Evolutionary conservation across 1,140 invertebrate genomes (phyloP).

Genomic region (Drosophila ironensis): DNA sequence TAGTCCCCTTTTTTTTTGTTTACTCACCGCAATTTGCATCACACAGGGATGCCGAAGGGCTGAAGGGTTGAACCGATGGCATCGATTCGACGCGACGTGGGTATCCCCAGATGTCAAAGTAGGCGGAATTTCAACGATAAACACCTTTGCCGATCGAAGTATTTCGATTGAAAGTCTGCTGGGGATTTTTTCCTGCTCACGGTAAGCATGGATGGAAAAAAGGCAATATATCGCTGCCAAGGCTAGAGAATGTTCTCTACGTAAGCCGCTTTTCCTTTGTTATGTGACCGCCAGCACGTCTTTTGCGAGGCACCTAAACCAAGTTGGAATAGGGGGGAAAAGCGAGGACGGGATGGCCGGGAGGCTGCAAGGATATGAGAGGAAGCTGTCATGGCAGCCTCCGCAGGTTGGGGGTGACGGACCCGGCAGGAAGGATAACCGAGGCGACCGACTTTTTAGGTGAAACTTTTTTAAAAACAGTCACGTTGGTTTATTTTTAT

Average conservation of each 20-base stretch:
- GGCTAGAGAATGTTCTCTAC: constrained; percentile 34
- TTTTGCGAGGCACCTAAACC: constrained; percentile 22
- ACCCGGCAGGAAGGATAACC: constrained; percentile 23
- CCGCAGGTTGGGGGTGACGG: constrained; percentile 5
- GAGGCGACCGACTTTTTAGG: constrained; percentile 20
- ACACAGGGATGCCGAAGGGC: too few species aligned
- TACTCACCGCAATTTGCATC: constrained; percentile 16
- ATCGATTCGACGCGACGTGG: background rate
- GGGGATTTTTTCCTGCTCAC: too few species aligned
- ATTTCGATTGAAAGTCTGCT: too few species aligned
- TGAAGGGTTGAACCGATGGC: background rate
- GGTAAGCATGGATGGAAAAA: constrained; percentile 24
- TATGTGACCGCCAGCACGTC: constrained; percentile 56
- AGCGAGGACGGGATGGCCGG: background rate
- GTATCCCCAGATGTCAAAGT: too few species aligned
- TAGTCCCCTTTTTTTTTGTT: background rate
- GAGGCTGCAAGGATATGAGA: constrained; percentile 16
- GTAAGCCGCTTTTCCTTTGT: constrained; percentile 73
- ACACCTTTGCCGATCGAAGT: constrained; percentile 45
- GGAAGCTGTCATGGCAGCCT: constrained; percentile 54
- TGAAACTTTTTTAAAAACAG: constrained; percentile 62
- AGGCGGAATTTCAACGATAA: constrained; percentile 55
- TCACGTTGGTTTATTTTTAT: constrained; percentile 53
- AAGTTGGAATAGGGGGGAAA: background rate
- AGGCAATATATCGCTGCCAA: constrained; percentile 44